Base-by-base conservation (phyloP, 2,797 vertebrate genomes). In the Pangasius djambal region DNA sequence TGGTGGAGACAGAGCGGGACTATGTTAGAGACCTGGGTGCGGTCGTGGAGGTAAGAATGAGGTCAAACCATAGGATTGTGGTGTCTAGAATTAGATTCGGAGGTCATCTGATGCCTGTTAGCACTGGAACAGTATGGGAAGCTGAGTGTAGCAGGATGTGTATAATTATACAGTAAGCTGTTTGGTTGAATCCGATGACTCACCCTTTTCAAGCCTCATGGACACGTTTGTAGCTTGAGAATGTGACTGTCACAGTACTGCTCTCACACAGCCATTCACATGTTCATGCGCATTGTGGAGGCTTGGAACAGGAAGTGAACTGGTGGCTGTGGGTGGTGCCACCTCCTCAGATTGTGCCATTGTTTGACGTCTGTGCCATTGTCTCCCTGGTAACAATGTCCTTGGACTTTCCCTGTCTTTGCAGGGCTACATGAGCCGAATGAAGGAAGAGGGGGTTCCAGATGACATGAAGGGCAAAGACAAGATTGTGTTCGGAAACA, bases 401-500 rank as follows among this genome's bases (percentile, higher is more conserved):
- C 50, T 34, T 82, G 69, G 15, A 81, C 94, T 86, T 28, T 34
- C 37, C 48, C 15, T 85, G 83, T 69, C 31, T 59, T 63, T 85
- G 59, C 91, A 99, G 98, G 98, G 98, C 90, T 99, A 99, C 93
- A 99, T 99, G 97, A 97, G 96, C 93, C 97, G 98, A 87, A 99
- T 99, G 99, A 99, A 98, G 91, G 99, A 99, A 93, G 99, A 99
- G 59, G 98, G 98, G 0, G 98, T 99, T 90, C 98, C 98, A 0
- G 99, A 99, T 83, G 99, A 99, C 94, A 99, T 99, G 99, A 98
- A 98, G 94, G 99, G 98, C 92, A 99, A 99, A 95, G 98, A 99
- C 95, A 99, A 99, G 95, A 99, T 99, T 16, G 98, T 99, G 70
- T 99, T 99, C 93, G 99, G 99, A 94, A 99, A 99, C 95, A 99